Conservation (phyloP, 2,888 invertebrate species). For the Apotomis betuletana region DNA sequence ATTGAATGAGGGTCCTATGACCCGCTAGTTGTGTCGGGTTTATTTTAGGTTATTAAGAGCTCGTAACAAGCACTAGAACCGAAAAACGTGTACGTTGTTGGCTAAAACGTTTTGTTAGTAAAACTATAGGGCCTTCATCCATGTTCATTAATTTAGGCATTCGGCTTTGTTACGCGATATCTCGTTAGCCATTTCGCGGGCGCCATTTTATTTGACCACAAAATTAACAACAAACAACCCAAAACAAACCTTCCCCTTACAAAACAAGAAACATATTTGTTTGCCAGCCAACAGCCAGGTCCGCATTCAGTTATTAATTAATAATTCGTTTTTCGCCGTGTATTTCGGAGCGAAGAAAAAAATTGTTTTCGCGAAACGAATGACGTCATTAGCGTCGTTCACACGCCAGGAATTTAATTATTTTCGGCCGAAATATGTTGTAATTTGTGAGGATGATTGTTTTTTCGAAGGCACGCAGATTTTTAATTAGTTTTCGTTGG, state of each 20-base stretch:
- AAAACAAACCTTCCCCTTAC: conserved; percentile 4
- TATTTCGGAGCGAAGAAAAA: conserved; percentile 44
- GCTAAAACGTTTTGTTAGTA: no score
- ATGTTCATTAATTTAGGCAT: conserved; percentile 3
- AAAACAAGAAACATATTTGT: conserved; percentile 9
- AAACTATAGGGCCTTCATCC: background rate
- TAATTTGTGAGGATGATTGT: conserved; percentile 38
- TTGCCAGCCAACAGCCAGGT: conserved; percentile 8
- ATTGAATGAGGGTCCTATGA: no score
- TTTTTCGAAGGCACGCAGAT: conserved; percentile 29
- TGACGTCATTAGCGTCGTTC: conserved; percentile 48
- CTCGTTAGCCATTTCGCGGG: conserved; percentile 40
- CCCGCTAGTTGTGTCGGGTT: no score
- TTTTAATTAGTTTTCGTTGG: conserved; percentile 33
- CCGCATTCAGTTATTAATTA: conserved; percentile 45
- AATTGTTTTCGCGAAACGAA: conserved; percentile 46
- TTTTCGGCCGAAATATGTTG: conserved; percentile 35
- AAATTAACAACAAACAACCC: conserved; percentile 38
- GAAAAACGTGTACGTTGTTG: no score
- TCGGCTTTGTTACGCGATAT: conserved; percentile 6
- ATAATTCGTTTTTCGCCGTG: conserved; percentile 46
- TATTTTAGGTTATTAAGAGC: no score
- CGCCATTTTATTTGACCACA: conserved; percentile 41
- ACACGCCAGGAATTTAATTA: conserved; percentile 47
- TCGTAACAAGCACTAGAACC: no score